A percentile compares a stretch with the other conserved stretches of the same genome.
Evolutionary conservation across 2,797 vertebrate genomes (phyloP).

Genomic region (Chelonia mydas): DNA sequence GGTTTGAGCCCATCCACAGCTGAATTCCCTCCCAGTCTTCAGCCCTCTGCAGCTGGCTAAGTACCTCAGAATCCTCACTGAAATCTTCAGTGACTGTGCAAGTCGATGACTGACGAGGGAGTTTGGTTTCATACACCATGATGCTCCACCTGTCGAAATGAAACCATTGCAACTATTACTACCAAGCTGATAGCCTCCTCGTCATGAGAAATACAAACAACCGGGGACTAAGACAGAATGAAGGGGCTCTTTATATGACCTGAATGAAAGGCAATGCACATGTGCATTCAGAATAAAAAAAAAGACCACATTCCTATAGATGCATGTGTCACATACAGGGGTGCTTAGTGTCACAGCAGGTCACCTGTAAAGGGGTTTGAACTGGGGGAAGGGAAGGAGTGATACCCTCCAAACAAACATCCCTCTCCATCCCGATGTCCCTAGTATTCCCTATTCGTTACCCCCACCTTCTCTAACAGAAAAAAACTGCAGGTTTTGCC

Average conservation of each 20-base stretch:
- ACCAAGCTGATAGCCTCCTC: background rate
- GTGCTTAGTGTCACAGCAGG: background rate
- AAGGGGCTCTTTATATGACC: background rate
- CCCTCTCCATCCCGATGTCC: background rate
- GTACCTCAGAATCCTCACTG: conserved; percentile 94
- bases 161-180: conserved; percentile 12
- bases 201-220: background rate
- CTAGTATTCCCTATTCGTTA: background rate
- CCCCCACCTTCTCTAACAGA: background rate
- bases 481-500: background rate
- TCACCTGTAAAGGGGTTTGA: background rate
- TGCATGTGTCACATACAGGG: background rate
- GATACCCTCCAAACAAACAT: background rate
- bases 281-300: background rate
- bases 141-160: conserved; percentile 92
- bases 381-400: background rate
- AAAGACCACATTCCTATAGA: background rate
- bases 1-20: background rate
- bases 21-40: background rate
- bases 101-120: conserved; percentile 87
- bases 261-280: background rate
- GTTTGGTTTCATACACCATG: conserved; percentile 97
- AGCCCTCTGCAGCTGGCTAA: background rate
- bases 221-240: background rate
- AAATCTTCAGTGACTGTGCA: conserved; percentile 89